Conservation (phyloP, 2,888 invertebrate genomes). For the Dryobota labecula region DNA sequence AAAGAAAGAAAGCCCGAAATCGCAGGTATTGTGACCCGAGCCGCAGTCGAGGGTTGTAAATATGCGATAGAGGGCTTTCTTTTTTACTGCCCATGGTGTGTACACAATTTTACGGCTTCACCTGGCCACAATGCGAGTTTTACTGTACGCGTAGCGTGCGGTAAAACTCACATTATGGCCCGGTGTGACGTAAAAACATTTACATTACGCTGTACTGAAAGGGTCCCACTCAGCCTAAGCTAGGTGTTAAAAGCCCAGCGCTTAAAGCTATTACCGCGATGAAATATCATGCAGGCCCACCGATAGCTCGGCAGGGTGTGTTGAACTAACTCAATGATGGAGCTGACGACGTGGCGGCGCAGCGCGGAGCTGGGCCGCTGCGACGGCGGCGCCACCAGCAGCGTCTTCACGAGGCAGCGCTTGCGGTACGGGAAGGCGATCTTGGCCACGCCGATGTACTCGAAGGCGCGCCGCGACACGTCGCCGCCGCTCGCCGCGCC, state of each 20-base stretch:
- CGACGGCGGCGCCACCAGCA: slow-evolving; percentile 95
- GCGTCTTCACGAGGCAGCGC: slow-evolving; percentile 95
- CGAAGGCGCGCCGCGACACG: slow-evolving; percentile 82
- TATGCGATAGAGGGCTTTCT: too few relatives aligned
- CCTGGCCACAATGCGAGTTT: too few relatives aligned
- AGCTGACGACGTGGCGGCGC: slow-evolving; percentile 95
- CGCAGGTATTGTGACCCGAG: too few relatives aligned
- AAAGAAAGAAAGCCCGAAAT: too few relatives aligned
- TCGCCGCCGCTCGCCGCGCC: slow-evolving; percentile 68
- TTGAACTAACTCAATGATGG: slow-evolving; percentile 94
- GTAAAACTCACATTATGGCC: too few relatives aligned
- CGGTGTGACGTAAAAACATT: too few relatives aligned
- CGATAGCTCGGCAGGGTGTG: slow-evolving; percentile 55
- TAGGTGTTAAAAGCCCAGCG: slow-evolving; percentile 4
- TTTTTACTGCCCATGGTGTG: too few relatives aligned
- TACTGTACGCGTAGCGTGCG: too few relatives aligned
- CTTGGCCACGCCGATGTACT: slow-evolving; percentile 84
- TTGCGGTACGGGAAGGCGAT: slow-evolving; percentile 93
- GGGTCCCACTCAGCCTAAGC: slow-evolving; percentile 3
- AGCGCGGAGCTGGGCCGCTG: slow-evolving; percentile 95
- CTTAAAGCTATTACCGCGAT: slow-evolving; percentile 44
- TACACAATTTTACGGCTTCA: too few relatives aligned
- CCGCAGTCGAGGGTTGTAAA: too few relatives aligned
- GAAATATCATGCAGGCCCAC: slow-evolving; percentile 49
- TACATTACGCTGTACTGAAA: slow-evolving; percentile 12